These are phyloP conservation scores for Hetaerina americana DNA, from an alignment of 1,140 invertebrate species.

Conservation along the genomic window DNA sequence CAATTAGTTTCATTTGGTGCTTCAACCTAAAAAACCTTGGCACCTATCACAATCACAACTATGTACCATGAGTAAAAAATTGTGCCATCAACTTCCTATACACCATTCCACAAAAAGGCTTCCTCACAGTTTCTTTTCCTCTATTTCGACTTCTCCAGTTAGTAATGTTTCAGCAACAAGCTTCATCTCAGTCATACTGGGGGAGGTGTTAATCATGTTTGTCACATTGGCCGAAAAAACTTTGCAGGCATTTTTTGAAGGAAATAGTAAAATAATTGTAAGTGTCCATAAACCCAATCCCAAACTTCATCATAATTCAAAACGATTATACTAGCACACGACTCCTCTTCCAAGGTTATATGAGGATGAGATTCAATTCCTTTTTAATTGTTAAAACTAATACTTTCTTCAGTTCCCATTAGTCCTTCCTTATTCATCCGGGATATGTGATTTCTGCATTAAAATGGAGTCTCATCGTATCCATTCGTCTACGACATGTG, in stretches of 20 bases:
- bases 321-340: not conserved
- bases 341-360: too few species aligned
- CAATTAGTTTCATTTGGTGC: not conserved
- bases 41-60: not conserved
- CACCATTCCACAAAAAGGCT: not conserved
- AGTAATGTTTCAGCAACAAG: not conserved
- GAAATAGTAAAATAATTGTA: not conserved
- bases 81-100: not conserved
- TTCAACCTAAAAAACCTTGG: not conserved
- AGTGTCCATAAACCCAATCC: not conserved
- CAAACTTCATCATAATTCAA: not conserved
- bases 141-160: not conserved
- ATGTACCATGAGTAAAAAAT: not conserved
- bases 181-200: not conserved
- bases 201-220: not conserved
- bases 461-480: too few species aligned
- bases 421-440: too few species aligned
- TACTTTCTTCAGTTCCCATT: too few species aligned
- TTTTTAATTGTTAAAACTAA: too few species aligned
- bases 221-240: not conserved
- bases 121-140: not conserved
- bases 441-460: too few species aligned
- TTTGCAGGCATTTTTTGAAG: not conserved
- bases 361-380: too few species aligned
- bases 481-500: too few species aligned